Evolutionary conservation across 2,113 vertebrate species (phyloP), one percentile per base, ranked within the genome.

Genomic region (Tringa solitaria): DNA sequence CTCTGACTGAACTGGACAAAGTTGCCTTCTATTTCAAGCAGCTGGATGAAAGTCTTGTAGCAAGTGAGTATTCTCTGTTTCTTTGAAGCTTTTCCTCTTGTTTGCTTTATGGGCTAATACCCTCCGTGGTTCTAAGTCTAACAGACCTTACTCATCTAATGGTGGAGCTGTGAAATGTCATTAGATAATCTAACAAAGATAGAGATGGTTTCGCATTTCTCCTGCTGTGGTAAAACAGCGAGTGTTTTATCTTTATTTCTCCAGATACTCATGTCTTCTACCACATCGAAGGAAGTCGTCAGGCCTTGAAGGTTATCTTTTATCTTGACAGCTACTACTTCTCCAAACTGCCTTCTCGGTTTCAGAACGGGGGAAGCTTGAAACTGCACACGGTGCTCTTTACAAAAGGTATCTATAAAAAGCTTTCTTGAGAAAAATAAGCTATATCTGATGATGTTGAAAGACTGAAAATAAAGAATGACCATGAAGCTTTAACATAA

Each of bases 281-380:
- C 97, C 99, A 99, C 80, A 98, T 99, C 2, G 99, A 99, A 97
- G 99, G 99, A 97, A 99, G 98, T 92, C 98, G 99, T n/a, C 99
- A 99, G 97, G 98, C 99, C 8, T 97, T 99, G 97, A 98, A 98
- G 97, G 98, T 99, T 89, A 95, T 99, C 46, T 98, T 99, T 97
- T 98, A 98, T 98, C 98, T 99, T 56, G 99, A 99, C 97, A 99
- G 98, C 97, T 99, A 98, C 97, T 99, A 99, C 98, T 99, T 99
- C 98, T 99, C 98, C 73, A 99, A 99, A 98, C 98, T 99, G 95
- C 99, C 99, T 54, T 98, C 98, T 78, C 98, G 99, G 28, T 98
- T 99, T 93, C 98, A 99, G 95, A 99, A 99, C 0, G 99, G 99
- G 59, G 99, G 98, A 95, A 99, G 98, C 97, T 97, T 99, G 89